Evolutionary conservation across 2,113 vertebrate genomes (phyloP), one percentile per base, ranked within the genome.

Genomic region (Vombatus ursinus): DNA sequence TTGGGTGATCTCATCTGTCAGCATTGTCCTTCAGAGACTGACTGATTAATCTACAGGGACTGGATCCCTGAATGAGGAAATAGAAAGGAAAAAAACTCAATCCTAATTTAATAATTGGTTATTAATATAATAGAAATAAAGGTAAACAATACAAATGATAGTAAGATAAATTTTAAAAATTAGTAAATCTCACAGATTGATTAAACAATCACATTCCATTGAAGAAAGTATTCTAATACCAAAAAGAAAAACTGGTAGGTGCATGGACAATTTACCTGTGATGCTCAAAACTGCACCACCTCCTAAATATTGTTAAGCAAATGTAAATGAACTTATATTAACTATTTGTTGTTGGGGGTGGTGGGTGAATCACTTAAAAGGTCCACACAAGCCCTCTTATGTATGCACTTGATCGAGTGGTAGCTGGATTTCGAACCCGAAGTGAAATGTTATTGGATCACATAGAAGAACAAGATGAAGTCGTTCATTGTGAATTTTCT

Each of bases 381-480:
- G 98, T 99, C 51, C 98, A 98, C 96, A 99, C 98, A 94, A 99
- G 99, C 48, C 98, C 98, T 5, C 97, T 98, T 37, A 90, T 98
- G 1, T 99, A 98, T 93, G 99, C 99, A 28, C 95, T 99, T 97
- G 99, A 99, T 77, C 98, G 98, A 95, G 97, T 99, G 97, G 99
- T 99, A 97, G 99, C 99, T 50, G 98, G 99, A 96, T 99, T 99
- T 97, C 99, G 97, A 97, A 98, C 98, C 94, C 99, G 98, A 89
- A 99, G 98, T 93, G 99, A 99, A 50, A 98, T 99, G 97, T 98
- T 99, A 93, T 95, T 99, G 97, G 98, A 98, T 90, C 98, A 99
- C 95, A 97, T 99, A 94, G 99, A 99, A 97, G 99, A 99, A 95
- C 99, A 99, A 94, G 99, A 99, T 94, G 98, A 99, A 96, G 99